Conservation (phyloP, 2,797 vertebrate genomes). For the Babyrousa celebensis region DNA sequence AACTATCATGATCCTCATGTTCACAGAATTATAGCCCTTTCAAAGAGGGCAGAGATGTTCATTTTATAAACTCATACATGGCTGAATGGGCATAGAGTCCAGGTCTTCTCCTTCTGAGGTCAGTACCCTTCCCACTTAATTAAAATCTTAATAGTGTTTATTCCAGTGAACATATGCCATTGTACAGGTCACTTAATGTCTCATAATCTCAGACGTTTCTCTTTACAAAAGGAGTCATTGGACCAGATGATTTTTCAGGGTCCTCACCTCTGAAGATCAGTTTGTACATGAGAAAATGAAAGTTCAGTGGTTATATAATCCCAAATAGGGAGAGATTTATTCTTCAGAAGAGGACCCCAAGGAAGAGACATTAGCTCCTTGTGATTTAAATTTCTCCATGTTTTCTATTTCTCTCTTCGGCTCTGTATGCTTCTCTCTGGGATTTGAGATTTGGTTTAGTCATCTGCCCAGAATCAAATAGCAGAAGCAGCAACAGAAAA, state of each 20-base stretch:
- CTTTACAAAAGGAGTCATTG: neutral
- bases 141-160: neutral
- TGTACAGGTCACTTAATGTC: constrained; percentile 5
- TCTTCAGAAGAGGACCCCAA: neutral
- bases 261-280: neutral
- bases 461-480: constrained; percentile 51
- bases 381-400: neutral
- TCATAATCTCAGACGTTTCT: constrained; percentile 24
- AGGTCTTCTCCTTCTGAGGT: neutral
- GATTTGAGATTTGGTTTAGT: constrained; percentile 63
- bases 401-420: constrained; percentile 1
- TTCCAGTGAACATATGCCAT: neutral
- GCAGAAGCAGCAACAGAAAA: constrained; percentile 53
- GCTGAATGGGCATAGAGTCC: neutral
- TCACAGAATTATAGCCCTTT: neutral
- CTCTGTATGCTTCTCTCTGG: constrained; percentile 39
- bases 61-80: neutral
- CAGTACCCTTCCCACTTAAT: neutral
- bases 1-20: neutral
- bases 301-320: neutral
- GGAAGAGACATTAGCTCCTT: neutral
- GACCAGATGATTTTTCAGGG: neutral
- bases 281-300: neutral
- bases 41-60: neutral
- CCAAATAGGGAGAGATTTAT: neutral